Evolutionary conservation across 1,140 invertebrate genomes (phyloP), one percentile per base, ranked within the genome.

Genomic region (Drosophila fuyamai): DNA sequence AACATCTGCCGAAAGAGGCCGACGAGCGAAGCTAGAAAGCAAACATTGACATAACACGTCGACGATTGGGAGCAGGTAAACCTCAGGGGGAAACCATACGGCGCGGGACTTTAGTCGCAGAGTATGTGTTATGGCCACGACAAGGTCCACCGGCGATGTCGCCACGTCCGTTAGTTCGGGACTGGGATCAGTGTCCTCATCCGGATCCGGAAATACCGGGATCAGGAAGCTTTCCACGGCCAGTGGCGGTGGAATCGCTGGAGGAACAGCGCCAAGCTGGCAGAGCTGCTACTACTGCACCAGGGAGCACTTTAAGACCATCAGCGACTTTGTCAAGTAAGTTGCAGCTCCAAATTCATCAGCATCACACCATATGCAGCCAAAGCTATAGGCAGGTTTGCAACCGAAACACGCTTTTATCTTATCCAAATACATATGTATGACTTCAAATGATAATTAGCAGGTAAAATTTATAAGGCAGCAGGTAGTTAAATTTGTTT

Each of bases 231-330:
- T 56, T 12, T 83, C 81, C 16, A 60, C 27, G 5, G 61, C 76
- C 40, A 72, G 80, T 46, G 60, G 72, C 40, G 40, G 40, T 41
- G 56, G 53, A 1, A 16, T 53, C 14, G 48, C 47, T 5, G 53
- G 48, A 1, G 48, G 61, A 51, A 55, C 60, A 32, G 51, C 63
- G 36, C 54, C 81, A 50, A 86, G 81, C 90, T 94, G 94, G 94
- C 93, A 94, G 78, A 93, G 92, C 46, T 94, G 94, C 82, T 91
- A 94, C 72, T 94, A 94, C 80, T 94, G 94, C 81, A 93, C 94
- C n/a, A 93, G 93, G 60, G 92, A 94, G 72, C 81, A 93, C 35
- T 94, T 94, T 70, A 93, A 93, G 63, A 79, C 75, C 92, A 76
- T 92, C 82, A 68, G 93, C 18, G 84, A 94, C 85, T 94, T 94